Evolutionary conservation across 2,797 vertebrate genomes (phyloP).

Genomic region (Sebastes hubbsi): DNA sequence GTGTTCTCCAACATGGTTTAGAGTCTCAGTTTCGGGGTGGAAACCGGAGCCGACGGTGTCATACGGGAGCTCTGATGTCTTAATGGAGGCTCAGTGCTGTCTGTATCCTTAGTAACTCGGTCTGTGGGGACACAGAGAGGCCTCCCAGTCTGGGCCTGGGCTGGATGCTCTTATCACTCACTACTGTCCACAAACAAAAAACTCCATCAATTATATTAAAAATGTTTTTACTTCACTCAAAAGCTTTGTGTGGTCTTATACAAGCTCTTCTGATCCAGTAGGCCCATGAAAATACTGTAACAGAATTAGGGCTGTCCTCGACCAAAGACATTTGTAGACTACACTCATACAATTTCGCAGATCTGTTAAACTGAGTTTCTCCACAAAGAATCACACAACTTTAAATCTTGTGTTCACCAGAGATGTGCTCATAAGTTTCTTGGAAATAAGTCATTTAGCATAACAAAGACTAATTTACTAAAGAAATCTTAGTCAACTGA

Average conservation of each 20-base stretch:
- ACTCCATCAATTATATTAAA: neutral
- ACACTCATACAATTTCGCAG: too few species aligned
- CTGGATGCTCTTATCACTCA: constrained; percentile 27
- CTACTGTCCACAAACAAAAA: constrained; percentile 1
- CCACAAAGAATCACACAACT: too few species aligned
- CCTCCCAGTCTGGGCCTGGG: constrained; percentile 33
- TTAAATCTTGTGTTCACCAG: too few species aligned
- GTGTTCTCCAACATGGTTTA: constrained; percentile 21
- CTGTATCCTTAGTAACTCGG: constrained; percentile 55
- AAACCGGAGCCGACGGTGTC: constrained; percentile 70
- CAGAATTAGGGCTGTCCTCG: neutral
- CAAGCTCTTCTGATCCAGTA: neutral
- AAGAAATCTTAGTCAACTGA: too few species aligned
- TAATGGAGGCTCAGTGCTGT: constrained; percentile 67
- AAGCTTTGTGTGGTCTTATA: neutral
- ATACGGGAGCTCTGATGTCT: constrained; percentile 72
- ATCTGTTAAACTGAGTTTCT: too few species aligned
- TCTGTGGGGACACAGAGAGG: constrained; percentile 54
- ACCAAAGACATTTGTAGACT: too few species aligned
- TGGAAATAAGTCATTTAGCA: too few species aligned
- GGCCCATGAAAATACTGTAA: neutral
- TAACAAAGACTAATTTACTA: too few species aligned
- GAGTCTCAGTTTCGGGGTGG: constrained; percentile 70
- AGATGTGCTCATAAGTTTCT: too few species aligned
- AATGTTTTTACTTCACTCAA: neutral